These are phyloP conservation scores for Lytechinus variegatus DNA, from an alignment of 35 echinoderm and acorn worm genomes.

Conservation along the genomic window DNA sequence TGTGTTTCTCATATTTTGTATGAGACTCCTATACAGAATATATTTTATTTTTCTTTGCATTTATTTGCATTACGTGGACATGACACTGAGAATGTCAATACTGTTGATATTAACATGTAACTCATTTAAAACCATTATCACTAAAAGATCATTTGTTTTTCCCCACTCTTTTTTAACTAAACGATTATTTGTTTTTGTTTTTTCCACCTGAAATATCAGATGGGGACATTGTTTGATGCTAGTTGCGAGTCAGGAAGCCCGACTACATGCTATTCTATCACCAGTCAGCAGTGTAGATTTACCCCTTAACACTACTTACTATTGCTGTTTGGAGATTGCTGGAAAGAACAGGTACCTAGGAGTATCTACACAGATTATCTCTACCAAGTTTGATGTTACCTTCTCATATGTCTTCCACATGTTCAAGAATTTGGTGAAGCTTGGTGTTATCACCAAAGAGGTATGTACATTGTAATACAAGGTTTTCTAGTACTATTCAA, in stretches of 20 bases:
- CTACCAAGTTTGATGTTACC: neutral
- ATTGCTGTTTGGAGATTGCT: neutral
- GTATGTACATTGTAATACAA: neutral
- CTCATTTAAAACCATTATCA: too few species aligned
- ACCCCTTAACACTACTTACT: neutral
- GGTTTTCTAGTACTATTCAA: too few species aligned
- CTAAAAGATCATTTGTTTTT: neutral
- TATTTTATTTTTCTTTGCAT: neutral
- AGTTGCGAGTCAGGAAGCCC: slow-evolving; percentile 7
- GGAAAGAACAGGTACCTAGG: neutral
- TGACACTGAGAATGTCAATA: neutral
- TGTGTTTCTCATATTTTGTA: neutral
- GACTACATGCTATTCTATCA: neutral
- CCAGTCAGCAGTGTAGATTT: neutral
- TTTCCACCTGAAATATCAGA: neutral
- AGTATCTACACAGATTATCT: neutral
- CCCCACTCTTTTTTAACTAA: neutral
- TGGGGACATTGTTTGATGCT: neutral
- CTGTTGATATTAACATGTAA: neutral
- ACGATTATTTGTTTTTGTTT: neutral
- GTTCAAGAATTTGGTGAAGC: neutral
- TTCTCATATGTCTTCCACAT: slow-evolving; percentile 16
- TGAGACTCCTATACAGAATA: neutral
- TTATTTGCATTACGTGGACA: neutral
- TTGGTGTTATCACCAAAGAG: neutral